phyloP scores from a whole-genome alignment of 1,140 invertebrate species.

The Bombus consobrinus region DNA sequence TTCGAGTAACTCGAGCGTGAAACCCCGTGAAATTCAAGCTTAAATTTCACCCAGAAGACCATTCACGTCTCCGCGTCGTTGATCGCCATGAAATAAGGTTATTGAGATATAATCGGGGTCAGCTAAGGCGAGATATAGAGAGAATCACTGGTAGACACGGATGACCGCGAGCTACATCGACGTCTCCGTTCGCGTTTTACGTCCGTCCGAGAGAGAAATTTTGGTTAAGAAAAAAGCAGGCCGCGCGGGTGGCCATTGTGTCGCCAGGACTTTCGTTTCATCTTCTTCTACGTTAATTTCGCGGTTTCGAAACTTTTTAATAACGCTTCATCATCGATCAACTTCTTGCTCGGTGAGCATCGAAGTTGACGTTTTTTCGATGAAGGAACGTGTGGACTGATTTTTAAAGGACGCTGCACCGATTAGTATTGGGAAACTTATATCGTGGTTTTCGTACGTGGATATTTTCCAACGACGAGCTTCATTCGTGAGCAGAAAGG shows the following conservation, averaged over 20 bases:
- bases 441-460: too few species aligned
- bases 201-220: slow-evolving; percentile 36
- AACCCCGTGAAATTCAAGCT: slow-evolving; percentile 73
- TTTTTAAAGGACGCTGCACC: not conserved
- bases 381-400: not conserved
- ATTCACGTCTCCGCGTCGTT: slow-evolving; percentile 67
- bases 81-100: slow-evolving; percentile 70
- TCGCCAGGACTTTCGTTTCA: not conserved
- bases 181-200: slow-evolving; percentile 12
- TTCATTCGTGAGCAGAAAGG: too few species aligned
- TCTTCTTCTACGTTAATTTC: not conserved
- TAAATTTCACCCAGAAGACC: slow-evolving; percentile 71
- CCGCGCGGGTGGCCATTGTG: not conserved
- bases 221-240: not conserved
- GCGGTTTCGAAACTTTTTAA: not conserved
- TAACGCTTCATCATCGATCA: not conserved
- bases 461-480: too few species aligned
- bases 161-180: slow-evolving; percentile 7
- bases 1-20: slow-evolving; percentile 59
- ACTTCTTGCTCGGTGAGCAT: not conserved
- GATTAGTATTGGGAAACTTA: too few species aligned
- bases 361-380: not conserved
- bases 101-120: slow-evolving; percentile 68
- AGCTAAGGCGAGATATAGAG: slow-evolving; percentile 29
- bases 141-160: slow-evolving; percentile 51